phyloP scores from a whole-genome alignment of 1,140 invertebrate species.

The Metopolophium dirhodum region DNA sequence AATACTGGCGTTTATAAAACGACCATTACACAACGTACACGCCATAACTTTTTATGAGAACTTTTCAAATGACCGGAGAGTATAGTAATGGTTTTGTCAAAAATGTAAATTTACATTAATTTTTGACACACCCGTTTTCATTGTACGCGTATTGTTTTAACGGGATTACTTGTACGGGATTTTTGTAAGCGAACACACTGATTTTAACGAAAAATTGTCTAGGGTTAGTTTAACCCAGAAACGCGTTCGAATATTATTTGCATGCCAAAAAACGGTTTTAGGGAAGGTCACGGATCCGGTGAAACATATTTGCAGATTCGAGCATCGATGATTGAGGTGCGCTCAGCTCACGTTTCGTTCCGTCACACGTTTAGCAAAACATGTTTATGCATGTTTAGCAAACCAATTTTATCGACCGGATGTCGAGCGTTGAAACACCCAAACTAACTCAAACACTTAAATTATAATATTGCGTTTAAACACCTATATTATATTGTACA shows the following conservation, averaged over 20 bases:
- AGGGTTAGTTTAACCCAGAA: background rate
- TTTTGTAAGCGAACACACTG: background rate
- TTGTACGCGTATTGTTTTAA: background rate
- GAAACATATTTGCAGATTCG: background rate
- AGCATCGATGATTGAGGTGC: background rate
- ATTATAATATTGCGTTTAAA: too few species aligned
- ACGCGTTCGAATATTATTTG: background rate
- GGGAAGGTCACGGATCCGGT: background rate
- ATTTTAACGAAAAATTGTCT: background rate
- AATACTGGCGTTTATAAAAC: background rate
- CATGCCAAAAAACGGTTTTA: background rate
- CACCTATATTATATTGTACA: too few species aligned
- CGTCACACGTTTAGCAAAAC: too few species aligned
- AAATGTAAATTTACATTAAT: background rate
- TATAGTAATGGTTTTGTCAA: background rate
- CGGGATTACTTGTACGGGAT: too few species aligned
- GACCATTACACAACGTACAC: background rate
- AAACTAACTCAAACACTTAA: too few species aligned
- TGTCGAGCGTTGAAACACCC: background rate
- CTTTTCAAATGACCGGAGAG: conserved; percentile 23
- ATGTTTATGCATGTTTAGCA: background rate
- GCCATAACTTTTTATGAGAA: conserved; percentile 16
- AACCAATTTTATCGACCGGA: background rate
- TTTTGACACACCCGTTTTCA: conserved; percentile 23
- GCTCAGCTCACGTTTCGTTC: background rate